Evolutionary conservation across 2,797 vertebrate genomes (phyloP).

Genomic region (Mus spretus): DNA sequence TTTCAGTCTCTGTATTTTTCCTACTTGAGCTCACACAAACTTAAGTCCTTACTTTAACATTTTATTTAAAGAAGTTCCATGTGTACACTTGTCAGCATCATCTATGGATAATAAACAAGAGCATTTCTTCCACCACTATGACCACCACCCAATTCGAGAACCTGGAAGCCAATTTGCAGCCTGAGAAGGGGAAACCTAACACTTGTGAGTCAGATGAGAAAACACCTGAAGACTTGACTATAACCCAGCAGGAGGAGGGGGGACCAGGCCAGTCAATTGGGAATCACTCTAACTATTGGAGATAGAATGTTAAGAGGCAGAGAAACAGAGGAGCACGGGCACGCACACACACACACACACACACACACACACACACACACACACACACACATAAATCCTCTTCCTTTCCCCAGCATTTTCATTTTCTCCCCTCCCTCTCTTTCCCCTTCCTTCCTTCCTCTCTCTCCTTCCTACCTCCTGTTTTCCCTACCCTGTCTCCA

Average conservation of each 20-base stretch:
- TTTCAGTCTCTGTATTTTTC: conserved; percentile 47
- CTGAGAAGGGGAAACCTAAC: background rate
- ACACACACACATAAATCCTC: background rate
- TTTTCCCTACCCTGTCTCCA: background rate
- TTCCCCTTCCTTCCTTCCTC: background rate
- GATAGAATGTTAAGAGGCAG: background rate
- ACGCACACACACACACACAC: background rate
- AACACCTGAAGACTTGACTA: background rate
- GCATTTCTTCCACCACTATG: background rate
- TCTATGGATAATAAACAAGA: background rate
- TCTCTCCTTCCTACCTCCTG: background rate
- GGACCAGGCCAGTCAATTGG: background rate
- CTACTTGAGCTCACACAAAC: background rate
- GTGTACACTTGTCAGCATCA: background rate
- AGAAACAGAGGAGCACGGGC: too few species aligned
- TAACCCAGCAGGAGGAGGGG: background rate
- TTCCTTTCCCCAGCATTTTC: background rate
- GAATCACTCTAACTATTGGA: background rate
- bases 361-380: background rate
- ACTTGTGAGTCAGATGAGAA: background rate
- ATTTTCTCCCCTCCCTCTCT: too few species aligned
- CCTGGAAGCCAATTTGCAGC: background rate
- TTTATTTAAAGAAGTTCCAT: conserved; percentile 22
- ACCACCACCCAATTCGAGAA: background rate
- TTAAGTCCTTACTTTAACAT: background rate